A percentile compares a stretch with the other conserved stretches of the same genome.
These are phyloP conservation scores for Polietes domitor DNA, from an alignment of 2,888 invertebrate genomes.

Conservation along the genomic window DNA sequence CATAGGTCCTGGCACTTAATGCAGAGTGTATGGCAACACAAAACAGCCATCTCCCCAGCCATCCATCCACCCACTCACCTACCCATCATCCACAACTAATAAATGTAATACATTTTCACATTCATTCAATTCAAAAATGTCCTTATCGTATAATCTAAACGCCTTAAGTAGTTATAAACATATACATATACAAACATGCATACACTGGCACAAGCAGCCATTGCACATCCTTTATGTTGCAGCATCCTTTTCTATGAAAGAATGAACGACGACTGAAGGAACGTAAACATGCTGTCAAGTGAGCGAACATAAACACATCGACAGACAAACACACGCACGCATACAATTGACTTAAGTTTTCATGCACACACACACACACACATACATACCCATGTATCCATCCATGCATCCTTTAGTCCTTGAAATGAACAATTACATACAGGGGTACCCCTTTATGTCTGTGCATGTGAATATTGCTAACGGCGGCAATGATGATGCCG, in stretches of 20 bases:
- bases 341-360: conserved; percentile 52
- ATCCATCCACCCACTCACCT: not conserved
- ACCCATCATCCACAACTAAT: conserved; percentile 29
- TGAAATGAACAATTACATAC: conserved; percentile 66
- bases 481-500: conserved; percentile 9
- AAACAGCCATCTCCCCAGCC: not conserved
- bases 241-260: conserved; percentile 12
- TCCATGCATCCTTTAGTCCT: conserved; percentile 52
- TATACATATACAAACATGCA: not conserved
- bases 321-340: conserved; percentile 43
- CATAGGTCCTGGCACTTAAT: conserved; percentile 18
- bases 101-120: conserved; percentile 53
- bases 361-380: conserved; percentile 23
- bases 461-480: conserved; percentile 58
- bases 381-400: conserved; percentile 28
- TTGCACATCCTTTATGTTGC: conserved; percentile 48
- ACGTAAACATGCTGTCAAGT: conserved; percentile 35
- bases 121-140: conserved; percentile 66
- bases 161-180: conserved; percentile 65
- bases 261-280: not conserved
- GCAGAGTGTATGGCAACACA: conserved; percentile 14
- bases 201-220: not conserved
- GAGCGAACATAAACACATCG: conserved; percentile 36
- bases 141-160: conserved; percentile 67
- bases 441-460: conserved; percentile 26